Conservation (phyloP, 1,140 invertebrate genomes). For the Dreissena rostriformis region DNA sequence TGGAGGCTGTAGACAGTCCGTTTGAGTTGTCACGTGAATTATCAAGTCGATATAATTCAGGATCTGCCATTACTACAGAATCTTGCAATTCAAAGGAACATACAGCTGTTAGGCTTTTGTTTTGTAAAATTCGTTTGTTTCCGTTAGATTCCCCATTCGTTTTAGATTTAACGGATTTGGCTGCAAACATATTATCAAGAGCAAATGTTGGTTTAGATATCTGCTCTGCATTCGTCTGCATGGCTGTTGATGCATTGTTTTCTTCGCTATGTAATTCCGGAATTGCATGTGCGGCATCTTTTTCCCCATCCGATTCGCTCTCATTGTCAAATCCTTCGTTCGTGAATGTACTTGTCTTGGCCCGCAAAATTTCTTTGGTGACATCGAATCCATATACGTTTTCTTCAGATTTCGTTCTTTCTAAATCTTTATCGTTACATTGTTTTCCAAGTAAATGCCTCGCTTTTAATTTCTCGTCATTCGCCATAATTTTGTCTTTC, state of each 20-base stretch:
- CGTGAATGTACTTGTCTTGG: too few species aligned
- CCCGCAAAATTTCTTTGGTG: too few species aligned
- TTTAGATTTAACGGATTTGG: too few species aligned
- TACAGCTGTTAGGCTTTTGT: slow-evolving; percentile 24
- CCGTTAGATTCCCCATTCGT: too few species aligned
- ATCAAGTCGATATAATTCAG: slow-evolving; percentile 1
- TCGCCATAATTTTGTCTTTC: slow-evolving; percentile 42
- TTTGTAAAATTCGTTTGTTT: background rate
- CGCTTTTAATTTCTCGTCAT: slow-evolving; percentile 22
- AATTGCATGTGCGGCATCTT: background rate
- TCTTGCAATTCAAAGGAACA: slow-evolving; percentile 20
- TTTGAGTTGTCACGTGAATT: background rate
- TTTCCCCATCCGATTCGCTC: background rate
- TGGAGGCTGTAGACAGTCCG: background rate
- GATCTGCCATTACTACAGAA: background rate
- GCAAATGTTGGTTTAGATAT: background rate
- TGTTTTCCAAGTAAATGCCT: too few species aligned
- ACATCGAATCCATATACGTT: too few species aligned
- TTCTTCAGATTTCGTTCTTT: too few species aligned
- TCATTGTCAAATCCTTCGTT: too few species aligned
- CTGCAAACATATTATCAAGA: background rate
- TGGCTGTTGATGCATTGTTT: background rate
- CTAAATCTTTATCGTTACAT: too few species aligned
- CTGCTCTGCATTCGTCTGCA: background rate
- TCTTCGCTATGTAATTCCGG: slow-evolving; percentile 23